Evolutionary conservation across 2,113 vertebrate species (phyloP).

Genomic region (Mormoops blainvillei): DNA sequence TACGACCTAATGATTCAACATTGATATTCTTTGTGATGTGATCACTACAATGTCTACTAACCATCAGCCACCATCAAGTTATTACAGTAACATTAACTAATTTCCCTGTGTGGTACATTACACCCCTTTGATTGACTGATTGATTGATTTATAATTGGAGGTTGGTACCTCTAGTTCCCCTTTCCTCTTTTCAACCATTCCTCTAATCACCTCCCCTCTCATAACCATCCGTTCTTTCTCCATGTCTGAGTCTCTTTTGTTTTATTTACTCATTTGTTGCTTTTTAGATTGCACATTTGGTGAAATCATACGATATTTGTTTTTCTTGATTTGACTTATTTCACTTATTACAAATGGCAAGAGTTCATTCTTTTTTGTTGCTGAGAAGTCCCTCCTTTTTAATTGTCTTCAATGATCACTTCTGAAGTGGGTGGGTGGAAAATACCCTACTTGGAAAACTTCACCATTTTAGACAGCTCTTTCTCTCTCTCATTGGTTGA

Average conservation of each 20-base stretch:
- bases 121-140: not conserved
- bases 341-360: not conserved
- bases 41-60: not conserved
- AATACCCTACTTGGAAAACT: not conserved
- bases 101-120: not conserved
- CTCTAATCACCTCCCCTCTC: not conserved
- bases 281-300: not conserved
- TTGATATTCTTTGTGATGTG: not conserved
- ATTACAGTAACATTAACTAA: not conserved
- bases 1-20: not conserved
- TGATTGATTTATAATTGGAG: not conserved
- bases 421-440: not conserved
- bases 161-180: not conserved
- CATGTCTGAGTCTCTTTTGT: not conserved
- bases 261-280: not conserved
- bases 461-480: not conserved
- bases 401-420: not conserved
- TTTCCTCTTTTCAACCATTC: not conserved
- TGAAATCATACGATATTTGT: not conserved
- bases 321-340: not conserved
- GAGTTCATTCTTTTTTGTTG: not conserved
- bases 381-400: not conserved
- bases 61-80: not conserved
- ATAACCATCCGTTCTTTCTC: not conserved
- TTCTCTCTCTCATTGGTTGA: not conserved